phyloP scores from a whole-genome alignment of 2,888 invertebrate species.

The Conistra vaccinii region DNA sequence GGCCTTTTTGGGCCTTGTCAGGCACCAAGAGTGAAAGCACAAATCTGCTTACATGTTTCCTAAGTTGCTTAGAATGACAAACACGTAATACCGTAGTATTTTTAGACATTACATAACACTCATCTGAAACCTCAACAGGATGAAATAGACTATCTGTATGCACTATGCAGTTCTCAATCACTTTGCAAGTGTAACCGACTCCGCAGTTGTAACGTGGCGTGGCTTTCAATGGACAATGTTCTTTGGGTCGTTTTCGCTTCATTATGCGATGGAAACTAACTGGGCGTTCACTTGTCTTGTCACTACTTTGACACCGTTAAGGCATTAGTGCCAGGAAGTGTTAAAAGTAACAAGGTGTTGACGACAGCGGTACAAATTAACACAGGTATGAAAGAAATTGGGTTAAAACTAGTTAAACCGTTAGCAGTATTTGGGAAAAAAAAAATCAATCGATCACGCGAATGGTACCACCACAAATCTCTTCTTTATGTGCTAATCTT shows the following conservation, averaged over 20 bases:
- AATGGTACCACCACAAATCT: too few relatives aligned
- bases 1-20: neutral
- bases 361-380: conserved; percentile 45
- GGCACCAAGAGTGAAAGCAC: neutral
- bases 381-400: neutral
- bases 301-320: conserved; percentile 64
- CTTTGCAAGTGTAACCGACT: conserved; percentile 44
- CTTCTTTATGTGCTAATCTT: neutral
- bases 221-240: conserved; percentile 53
- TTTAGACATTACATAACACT: conserved; percentile 22
- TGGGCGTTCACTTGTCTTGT: conserved; percentile 61
- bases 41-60: neutral
- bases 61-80: neutral
- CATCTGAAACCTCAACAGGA: neutral
- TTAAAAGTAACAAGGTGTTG: conserved; percentile 59
- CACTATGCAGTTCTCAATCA: conserved; percentile 30
- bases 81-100: conserved; percentile 7
- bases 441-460: too few relatives aligned
- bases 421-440: neutral
- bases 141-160: conserved; percentile 29
- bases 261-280: conserved; percentile 55
- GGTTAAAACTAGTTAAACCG: neutral
- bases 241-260: conserved; percentile 56
- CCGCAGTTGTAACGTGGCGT: conserved; percentile 50
- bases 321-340: conserved; percentile 63